Base-by-base conservation (phyloP, 2,113 vertebrate species). In the Callopanchax toddi region DNA sequence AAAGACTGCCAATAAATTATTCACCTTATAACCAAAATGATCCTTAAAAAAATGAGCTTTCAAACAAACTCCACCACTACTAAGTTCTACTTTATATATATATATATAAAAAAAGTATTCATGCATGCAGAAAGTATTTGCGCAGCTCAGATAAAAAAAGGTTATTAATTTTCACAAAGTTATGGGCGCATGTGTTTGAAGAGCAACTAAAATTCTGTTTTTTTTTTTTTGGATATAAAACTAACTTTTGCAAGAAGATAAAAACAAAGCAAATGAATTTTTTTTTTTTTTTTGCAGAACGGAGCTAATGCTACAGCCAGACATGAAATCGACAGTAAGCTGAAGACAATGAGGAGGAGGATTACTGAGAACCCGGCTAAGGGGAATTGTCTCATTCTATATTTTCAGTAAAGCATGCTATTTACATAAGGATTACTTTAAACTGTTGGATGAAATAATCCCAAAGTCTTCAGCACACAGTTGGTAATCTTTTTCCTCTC, bases 381-480 rank as follows among this genome's bases (percentile, higher is more conserved):
- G 67, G 50, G 74, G 68, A 22, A 58, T 74, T 59, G 72, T 73
- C 77, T 85, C 77, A 77, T 87, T 89, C 82, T 89, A 86, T 91
- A 84, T 88, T 88, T 87, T 67, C 76, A 82, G 83, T 81, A 88
- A 88, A 89, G 85, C 79, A 67, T 63, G 75, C 71, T 86, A 89
- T 87, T 89, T 91, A 91, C 88, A 90, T 87, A 82, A 77, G 82
- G 89, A 90, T 88, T 89, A 89, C 79, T 84, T 85, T 76, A 87
- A 90, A 90, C 77, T 86, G 81, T 86, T 81, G 80, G 75, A 83
- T 71, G 67, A 83, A 88, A 87, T 82, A 87, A 82, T 86, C 80
- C 84, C 82, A 85, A 81, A 89, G 79, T 79, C 77, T 77, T 86
- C 51, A 50, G 76, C 80, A 82, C 82, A 82, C 82, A 81, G 65